Conservation (phyloP, 2,888 invertebrate genomes). For the Thyatira batis region DNA sequence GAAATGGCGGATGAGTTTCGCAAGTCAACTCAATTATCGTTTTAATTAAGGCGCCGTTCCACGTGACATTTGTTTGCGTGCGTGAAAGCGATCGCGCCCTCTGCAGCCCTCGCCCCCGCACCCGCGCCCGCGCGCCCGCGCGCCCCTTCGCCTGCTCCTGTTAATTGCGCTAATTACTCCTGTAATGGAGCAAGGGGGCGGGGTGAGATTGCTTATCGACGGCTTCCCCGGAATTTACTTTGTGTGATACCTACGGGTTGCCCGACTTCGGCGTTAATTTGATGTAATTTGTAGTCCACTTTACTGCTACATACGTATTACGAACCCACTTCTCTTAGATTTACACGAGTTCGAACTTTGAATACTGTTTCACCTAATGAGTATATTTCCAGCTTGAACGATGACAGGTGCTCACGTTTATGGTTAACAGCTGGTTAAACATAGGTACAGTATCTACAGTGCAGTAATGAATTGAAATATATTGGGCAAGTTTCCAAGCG, state of each 20-base stretch:
- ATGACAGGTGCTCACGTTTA: constrained; percentile 23
- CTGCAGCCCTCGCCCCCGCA: constrained; percentile 28
- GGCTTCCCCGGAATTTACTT: constrained; percentile 71
- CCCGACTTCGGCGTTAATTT: constrained; percentile 51
- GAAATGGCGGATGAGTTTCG: constrained; percentile 81
- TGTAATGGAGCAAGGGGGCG: constrained; percentile 79
- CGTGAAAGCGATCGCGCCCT: constrained; percentile 75
- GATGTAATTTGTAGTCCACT: constrained; percentile 46
- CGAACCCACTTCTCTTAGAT: background rate
- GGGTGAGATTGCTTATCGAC: constrained; percentile 80
- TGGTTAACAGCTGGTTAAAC: constrained; percentile 36
- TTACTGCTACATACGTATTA: constrained; percentile 15
- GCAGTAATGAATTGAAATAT: constrained; percentile 61
- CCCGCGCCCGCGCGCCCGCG: too few relatives aligned
- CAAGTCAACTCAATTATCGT: constrained; percentile 83
- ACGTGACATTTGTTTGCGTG: constrained; percentile 83
- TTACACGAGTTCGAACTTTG: constrained; percentile 17
- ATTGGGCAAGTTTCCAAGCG: constrained; percentile 67
- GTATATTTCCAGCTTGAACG: constrained; percentile 21
- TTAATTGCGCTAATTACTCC: constrained; percentile 83
- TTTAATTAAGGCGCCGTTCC: constrained; percentile 81
- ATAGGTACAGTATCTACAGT: constrained; percentile 32
- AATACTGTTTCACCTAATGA: constrained; percentile 11
- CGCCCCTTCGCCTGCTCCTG: constrained; percentile 57
- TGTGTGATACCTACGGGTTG: constrained; percentile 55